Conservation (phyloP, 2,888 invertebrate species). For the Rhingia campestris region DNA sequence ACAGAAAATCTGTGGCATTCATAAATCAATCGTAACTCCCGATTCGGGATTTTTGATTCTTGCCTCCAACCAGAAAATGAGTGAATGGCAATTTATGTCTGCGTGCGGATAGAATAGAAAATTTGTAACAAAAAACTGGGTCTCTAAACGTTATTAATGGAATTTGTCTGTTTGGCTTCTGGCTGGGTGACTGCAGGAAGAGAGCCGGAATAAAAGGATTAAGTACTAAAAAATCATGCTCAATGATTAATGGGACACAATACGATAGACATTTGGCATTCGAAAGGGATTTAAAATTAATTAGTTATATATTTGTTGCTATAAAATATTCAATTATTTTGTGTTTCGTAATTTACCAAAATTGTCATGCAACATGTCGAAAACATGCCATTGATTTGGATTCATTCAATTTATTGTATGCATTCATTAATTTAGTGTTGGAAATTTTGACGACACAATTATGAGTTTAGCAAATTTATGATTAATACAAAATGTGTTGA, state of each 20-base stretch:
- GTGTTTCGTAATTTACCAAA: no score
- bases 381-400: no score
- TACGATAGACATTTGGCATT: slow-evolving; percentile 55
- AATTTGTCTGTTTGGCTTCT: slow-evolving; percentile 35
- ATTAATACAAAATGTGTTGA: no score
- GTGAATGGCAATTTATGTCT: slow-evolving; percentile 43
- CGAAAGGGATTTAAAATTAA: slow-evolving; percentile 26
- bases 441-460: no score
- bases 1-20: slow-evolving; percentile 61
- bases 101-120: slow-evolving; percentile 11
- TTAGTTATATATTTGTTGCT: slow-evolving; percentile 30
- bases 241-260: slow-evolving; percentile 62
- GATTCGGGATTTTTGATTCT: slow-evolving; percentile 65
- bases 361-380: no score
- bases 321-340: not conserved
- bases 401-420: no score
- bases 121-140: slow-evolving; percentile 24
- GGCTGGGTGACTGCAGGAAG: not conserved
- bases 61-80: slow-evolving; percentile 33
- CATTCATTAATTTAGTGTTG: no score
- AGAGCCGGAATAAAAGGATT: slow-evolving; percentile 26
- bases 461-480: no score
- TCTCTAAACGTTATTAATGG: slow-evolving; percentile 54
- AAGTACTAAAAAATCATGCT: slow-evolving; percentile 40
- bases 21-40: slow-evolving; percentile 67